These are phyloP conservation scores for Cenopis cana DNA, from an alignment of 2,888 invertebrate genomes.

Conservation along the genomic window DNA sequence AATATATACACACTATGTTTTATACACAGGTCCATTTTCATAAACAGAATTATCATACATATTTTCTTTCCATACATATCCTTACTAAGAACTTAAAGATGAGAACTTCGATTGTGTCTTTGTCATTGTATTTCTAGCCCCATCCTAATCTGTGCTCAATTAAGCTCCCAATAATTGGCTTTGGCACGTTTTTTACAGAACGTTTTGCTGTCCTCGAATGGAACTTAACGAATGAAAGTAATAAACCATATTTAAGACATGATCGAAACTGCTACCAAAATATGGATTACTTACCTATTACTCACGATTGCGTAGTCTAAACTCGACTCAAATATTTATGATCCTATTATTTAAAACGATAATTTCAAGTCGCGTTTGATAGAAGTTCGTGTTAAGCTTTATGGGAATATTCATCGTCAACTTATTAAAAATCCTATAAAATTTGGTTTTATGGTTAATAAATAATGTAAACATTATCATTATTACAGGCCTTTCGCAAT, in stretches of 20 bases:
- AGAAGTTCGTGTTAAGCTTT: slow-evolving; percentile 33
- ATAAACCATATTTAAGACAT: background rate
- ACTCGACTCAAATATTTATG: slow-evolving; percentile 32
- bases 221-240: no score
- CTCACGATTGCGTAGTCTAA: slow-evolving; percentile 11
- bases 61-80: no score
- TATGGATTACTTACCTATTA: background rate
- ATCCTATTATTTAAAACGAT: slow-evolving; percentile 36
- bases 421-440: slow-evolving; percentile 22
- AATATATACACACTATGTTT: no score
- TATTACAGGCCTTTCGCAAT: slow-evolving; percentile 22
- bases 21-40: no score
- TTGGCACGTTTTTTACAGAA: no score
- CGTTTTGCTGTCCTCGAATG: no score
- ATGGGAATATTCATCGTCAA: slow-evolving; percentile 34
- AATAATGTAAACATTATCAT: slow-evolving; percentile 32
- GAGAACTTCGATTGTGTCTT: no score
- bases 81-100: no score
- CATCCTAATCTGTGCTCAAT: no score
- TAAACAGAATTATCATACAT: no score
- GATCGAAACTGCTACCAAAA: background rate
- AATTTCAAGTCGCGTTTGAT: slow-evolving; percentile 38
- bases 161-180: no score
- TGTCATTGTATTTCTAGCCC: no score
- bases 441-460: slow-evolving; percentile 39